These are phyloP conservation scores for Furcifer pardalis DNA, from an alignment of 2,797 vertebrate species.

Conservation along the genomic window DNA sequence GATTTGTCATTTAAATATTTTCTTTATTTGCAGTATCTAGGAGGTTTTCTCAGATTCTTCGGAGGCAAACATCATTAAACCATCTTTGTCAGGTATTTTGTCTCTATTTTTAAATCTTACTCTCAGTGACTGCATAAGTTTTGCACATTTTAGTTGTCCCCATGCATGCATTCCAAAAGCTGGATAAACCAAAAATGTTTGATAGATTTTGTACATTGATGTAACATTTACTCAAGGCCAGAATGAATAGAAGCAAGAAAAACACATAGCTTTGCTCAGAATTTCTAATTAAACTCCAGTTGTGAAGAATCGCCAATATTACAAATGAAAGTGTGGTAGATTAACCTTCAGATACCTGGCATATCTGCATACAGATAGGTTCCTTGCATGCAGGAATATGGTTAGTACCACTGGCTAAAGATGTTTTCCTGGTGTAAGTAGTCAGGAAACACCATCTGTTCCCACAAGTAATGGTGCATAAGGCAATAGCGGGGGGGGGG, in stretches of 20 bases:
- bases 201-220: neutral
- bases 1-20: constrained; percentile 31
- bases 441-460: neutral
- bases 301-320: too few species aligned
- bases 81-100: constrained; percentile 95
- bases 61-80: constrained; percentile 97
- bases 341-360: neutral
- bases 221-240: neutral
- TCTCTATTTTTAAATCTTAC: neutral
- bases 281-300: neutral
- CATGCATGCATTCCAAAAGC: constrained; percentile 6
- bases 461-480: too few species aligned
- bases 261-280: neutral
- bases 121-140: neutral
- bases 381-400: neutral
- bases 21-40: constrained; percentile 87
- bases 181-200: neutral
- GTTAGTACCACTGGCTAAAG: neutral
- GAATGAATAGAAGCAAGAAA: neutral
- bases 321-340: too few species aligned
- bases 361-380: constrained; percentile 1
- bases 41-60: constrained; percentile 98
- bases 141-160: neutral
- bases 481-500: neutral
- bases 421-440: neutral